Conservation (phyloP, 1,140 invertebrate species). For the Branchinecta lynchi region DNA sequence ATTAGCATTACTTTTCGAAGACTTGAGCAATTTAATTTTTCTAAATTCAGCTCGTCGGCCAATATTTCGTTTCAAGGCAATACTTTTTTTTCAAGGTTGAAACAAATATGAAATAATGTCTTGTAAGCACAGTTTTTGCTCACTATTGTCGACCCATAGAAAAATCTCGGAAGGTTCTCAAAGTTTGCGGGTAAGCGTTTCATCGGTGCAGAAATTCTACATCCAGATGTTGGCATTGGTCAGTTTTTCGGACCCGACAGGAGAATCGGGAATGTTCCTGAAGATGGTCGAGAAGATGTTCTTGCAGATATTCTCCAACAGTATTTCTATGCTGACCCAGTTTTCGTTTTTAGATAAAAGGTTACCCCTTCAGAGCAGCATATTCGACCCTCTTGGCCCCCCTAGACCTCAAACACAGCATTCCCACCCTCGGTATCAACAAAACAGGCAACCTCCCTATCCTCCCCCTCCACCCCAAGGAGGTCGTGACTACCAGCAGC, state of each 20-base stretch:
- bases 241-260: background rate
- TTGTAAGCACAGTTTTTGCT: too few species aligned
- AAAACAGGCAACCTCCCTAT: background rate
- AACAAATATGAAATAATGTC: too few species aligned
- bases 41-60: background rate
- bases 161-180: too few species aligned
- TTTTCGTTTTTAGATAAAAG: background rate
- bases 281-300: background rate
- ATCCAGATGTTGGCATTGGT: background rate
- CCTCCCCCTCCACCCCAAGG: background rate
- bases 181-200: background rate
- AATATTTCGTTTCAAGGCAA: background rate
- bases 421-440: background rate
- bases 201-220: background rate
- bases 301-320: too few species aligned
- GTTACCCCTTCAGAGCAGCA: background rate
- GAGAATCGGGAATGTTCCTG: background rate
- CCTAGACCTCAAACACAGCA: background rate
- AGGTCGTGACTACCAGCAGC: background rate
- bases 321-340: too few species aligned
- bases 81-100: too few species aligned
- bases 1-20: background rate
- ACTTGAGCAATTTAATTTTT: background rate
- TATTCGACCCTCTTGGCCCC: background rate
- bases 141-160: too few species aligned